Evolutionary conservation across 1,140 invertebrate species (phyloP).

Genomic region (Solenopsis invicta): DNA sequence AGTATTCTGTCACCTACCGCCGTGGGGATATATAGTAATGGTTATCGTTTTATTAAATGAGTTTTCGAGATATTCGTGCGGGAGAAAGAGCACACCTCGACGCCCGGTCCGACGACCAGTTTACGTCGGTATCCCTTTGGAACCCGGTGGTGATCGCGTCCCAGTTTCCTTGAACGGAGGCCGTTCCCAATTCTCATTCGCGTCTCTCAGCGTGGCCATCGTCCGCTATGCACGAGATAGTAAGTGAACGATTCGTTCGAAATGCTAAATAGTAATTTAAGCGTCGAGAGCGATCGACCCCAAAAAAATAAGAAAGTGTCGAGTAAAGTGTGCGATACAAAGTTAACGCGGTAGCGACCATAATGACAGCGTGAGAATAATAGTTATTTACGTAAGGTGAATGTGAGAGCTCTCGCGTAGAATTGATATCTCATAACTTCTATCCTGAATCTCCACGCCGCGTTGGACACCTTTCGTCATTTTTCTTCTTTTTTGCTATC

Average conservation of each 20-base stretch:
- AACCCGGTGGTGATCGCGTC: conserved; percentile 1
- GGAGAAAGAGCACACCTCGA: conserved; percentile 17
- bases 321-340: not conserved
- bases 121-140: conserved; percentile 28
- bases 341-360: not conserved
- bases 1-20: conserved; percentile 25
- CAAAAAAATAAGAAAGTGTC: not conserved
- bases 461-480: conserved; percentile 21
- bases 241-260: conserved; percentile 21
- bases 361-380: conserved; percentile 6
- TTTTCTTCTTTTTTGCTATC: conserved; percentile 35
- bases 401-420: not conserved
- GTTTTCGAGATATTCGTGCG: conserved; percentile 24
- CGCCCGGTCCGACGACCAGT: not conserved
- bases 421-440: not conserved
- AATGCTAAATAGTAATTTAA: not conserved
- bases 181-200: conserved; percentile 21
- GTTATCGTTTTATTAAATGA: conserved; percentile 44
- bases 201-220: not conserved
- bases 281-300: not conserved
- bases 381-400: not conserved
- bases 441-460: not conserved
- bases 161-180: not conserved
- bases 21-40: conserved; percentile 25
- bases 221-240: conserved; percentile 37